A percentile compares a stretch with the other conserved stretches of the same genome.
Evolutionary conservation across 23 tunicate species (phyloP).

Genomic region (Ascidia mentula): DNA sequence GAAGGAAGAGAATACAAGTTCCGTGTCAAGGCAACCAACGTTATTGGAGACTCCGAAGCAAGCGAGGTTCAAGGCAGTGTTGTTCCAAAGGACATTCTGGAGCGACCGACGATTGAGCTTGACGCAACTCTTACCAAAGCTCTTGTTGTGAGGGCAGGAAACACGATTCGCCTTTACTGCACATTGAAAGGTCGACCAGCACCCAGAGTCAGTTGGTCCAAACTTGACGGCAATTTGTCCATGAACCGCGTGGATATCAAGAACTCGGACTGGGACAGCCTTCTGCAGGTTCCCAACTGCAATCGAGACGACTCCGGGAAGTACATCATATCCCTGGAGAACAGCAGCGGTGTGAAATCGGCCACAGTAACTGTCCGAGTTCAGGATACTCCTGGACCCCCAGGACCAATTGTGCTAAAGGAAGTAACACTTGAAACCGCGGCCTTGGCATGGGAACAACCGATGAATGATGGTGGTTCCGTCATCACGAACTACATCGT

Average conservation of each 20-base stretch:
- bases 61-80: constrained; percentile 60
- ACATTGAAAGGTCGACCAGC: constrained; percentile 82
- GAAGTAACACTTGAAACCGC: constrained; percentile 66
- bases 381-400: constrained; percentile 94
- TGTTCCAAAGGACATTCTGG: constrained; percentile 61
- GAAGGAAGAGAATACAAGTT: constrained; percentile 68
- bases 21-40: constrained; percentile 80
- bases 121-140: constrained; percentile 57
- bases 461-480: constrained; percentile 90
- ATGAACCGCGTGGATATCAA: constrained; percentile 77
- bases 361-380: constrained; percentile 77
- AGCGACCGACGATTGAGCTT: constrained; percentile 57
- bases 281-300: constrained; percentile 70
- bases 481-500: constrained; percentile 74
- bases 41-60: constrained; percentile 72
- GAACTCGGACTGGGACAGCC: constrained; percentile 73
- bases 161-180: constrained; percentile 56
- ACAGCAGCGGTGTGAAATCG: constrained; percentile 77
- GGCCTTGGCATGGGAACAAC: constrained; percentile 70
- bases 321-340: constrained; percentile 64
- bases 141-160: constrained; percentile 67
- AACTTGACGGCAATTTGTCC: constrained; percentile 65
- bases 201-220: constrained; percentile 81
- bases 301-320: constrained; percentile 90
- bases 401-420: constrained; percentile 49